phyloP scores from a whole-genome alignment of 30 jellyfish, hydroid and myxozoan genomes.

The Aurelia coerulea region DNA sequence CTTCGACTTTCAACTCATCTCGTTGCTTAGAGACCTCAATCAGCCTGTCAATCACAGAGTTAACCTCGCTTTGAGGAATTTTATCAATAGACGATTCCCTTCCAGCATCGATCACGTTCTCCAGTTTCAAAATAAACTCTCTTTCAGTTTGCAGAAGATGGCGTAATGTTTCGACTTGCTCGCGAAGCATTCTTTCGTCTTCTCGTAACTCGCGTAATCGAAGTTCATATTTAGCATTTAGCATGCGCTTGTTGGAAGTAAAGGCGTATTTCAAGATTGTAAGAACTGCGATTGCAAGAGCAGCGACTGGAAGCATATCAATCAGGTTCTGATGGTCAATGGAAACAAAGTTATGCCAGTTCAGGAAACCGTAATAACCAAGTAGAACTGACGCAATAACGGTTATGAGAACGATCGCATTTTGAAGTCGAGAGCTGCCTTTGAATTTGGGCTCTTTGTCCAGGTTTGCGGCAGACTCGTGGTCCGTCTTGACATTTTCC shows the following conservation, averaged over 20 bases:
- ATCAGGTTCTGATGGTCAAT: neutral
- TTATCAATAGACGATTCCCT: conserved; percentile 2
- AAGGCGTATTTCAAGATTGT: neutral
- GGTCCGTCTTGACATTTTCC: neutral
- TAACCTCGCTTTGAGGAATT: conserved; percentile 46
- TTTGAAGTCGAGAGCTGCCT: too few species aligned
- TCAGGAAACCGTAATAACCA: neutral
- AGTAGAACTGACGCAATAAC: neutral
- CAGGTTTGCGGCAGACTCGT: neutral
- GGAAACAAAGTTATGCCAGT: neutral
- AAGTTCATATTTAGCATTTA: neutral
- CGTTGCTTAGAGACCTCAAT: conserved; percentile 68
- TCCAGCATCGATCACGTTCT: conserved; percentile 9
- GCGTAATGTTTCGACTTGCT: conserved; percentile 50
- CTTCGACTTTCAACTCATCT: conserved; percentile 43
- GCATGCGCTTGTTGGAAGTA: neutral
- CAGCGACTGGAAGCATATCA: neutral
- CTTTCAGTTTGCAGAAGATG: conserved; percentile 40
- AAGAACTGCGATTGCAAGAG: neutral
- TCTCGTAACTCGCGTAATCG: conserved; percentile 19
- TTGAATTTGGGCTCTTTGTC: neutral
- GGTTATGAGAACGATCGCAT: neutral
- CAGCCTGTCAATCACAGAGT: conserved; percentile 64
- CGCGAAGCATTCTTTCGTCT: conserved; percentile 43
- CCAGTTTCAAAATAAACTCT: conserved; percentile 49